Conservation (phyloP, 2,797 vertebrate species). For the Ceryle rudis region DNA sequence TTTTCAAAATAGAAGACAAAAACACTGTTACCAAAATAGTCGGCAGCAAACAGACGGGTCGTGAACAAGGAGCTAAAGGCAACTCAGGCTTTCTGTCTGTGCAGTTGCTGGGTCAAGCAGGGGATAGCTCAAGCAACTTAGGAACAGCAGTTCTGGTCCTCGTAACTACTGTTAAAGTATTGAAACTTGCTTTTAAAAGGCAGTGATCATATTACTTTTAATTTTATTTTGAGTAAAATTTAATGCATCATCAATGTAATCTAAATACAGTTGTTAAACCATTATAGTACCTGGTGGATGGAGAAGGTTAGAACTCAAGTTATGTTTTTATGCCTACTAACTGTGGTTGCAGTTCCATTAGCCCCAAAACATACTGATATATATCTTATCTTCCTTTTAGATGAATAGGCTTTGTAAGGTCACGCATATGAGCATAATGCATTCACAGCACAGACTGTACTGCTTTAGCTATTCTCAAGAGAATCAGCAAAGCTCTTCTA, state of each 20-base stretch:
- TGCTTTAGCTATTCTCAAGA: not conserved
- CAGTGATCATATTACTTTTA: not conserved
- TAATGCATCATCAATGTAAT: not conserved
- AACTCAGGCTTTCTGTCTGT: not conserved
- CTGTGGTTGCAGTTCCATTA: not conserved
- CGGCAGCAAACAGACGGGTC: not conserved
- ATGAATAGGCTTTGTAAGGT: not conserved
- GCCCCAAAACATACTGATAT: not conserved
- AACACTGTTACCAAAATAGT: not conserved
- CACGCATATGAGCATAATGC: not conserved
- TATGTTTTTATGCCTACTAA: not conserved
- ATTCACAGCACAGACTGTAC: not conserved
- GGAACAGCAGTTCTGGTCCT: not conserved
- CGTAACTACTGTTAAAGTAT: not conserved
- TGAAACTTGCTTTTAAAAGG: not conserved
- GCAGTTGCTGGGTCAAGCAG: not conserved
- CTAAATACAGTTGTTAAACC: not conserved
- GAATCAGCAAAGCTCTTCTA: not conserved
- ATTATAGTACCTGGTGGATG: not conserved
- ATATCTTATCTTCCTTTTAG: not conserved
- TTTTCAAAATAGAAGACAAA: not conserved
- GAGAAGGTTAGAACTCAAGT: not conserved
- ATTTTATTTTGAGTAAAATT: not conserved
- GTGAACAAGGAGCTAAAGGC: not conserved
- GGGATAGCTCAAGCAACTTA: not conserved